phyloP scores from a whole-genome alignment of 2,113 vertebrate genomes.

The Mohoua ochrocephala region DNA sequence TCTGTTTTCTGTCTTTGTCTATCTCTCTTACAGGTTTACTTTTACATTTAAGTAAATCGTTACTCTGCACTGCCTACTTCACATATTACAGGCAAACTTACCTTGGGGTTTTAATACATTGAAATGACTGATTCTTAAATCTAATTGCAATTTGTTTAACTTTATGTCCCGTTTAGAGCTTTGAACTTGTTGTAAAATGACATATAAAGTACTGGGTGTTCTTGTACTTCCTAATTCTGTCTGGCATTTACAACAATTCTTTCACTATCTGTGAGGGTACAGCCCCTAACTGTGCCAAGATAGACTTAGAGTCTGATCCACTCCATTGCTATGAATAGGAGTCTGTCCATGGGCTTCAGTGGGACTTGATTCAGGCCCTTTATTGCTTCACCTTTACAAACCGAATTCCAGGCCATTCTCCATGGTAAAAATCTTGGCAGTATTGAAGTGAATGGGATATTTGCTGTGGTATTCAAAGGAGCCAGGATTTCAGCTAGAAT shows the following conservation, averaged over 20 bases:
- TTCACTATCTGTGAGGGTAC: neutral
- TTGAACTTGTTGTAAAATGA: slow-evolving; percentile 52
- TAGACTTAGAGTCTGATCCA: neutral
- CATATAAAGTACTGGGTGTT: slow-evolving; percentile 31
- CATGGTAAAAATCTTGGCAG: slow-evolving; percentile 31
- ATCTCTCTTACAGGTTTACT: neutral
- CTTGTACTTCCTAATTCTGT: slow-evolving; percentile 61
- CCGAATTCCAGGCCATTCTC: slow-evolving; percentile 43
- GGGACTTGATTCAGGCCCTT: neutral
- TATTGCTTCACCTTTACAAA: slow-evolving; percentile 35
- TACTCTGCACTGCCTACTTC: neutral
- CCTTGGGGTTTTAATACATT: neutral
- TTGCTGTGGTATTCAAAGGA: slow-evolving; percentile 13
- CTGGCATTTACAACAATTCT: slow-evolving; percentile 59
- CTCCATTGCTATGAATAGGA: slow-evolving; percentile 13
- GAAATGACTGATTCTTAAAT: slow-evolving; percentile 15
- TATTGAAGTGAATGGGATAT: neutral
- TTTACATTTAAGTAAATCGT: neutral
- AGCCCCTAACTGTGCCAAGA: slow-evolving; percentile 9
- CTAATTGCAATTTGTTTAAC: slow-evolving; percentile 42
- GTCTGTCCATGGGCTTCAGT: neutral
- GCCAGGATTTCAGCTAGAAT: neutral
- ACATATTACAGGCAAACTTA: neutral
- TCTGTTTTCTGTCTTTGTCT: neutral
- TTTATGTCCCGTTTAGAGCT: slow-evolving; percentile 30